Evolutionary conservation across 1,140 invertebrate species (phyloP), one percentile per base, ranked within the genome.

Genomic region (Macrotrachela quadricornifera): DNA sequence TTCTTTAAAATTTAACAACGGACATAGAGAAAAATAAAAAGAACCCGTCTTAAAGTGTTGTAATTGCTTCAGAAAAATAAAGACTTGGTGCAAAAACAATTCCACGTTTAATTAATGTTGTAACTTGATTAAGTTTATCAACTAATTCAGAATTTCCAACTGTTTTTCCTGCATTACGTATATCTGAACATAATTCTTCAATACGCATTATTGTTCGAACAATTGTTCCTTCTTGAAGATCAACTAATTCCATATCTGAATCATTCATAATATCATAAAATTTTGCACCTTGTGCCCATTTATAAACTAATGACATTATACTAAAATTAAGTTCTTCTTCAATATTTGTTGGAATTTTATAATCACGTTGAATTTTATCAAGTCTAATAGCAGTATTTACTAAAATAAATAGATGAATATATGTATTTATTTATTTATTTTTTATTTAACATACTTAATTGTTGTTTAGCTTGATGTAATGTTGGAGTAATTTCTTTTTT

Each of bases 41-140:
- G 8, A 30, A 30, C 8, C 21, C 2, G 8, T 4, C 8, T 30
- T 30, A 30, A 30, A 30, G 21, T 30, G 21, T 30, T 30, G 21
- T 30, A 30, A 30, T 30, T 8, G 21, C 8, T 4, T 30, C 21
- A 8, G 21, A 30, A 30, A 30, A 30, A 8, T 99, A 97, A 14
- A 99, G 74, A 71, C 85, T 92, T 17, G 87, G 86, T 38, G 90
- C 83, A 70, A 97, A 97, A 1, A 97, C 91, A 64, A 99, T 97
- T 67, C 96, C 91, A 59, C 94, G 72, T 65, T 92, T 92, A 51
- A 99, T 94, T 39, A 81, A 77, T 1, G 78, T 78, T 0, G 84
- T 86, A 0, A 88, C 86, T 69, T 90, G 82, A 65, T 92, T 83
- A 83, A 97, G 92, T 73, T 95, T 96, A 48, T 80, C 78, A 61